Evolutionary conservation across 1,140 invertebrate genomes (phyloP).

Genomic region (Sminthurides bifidus): DNA sequence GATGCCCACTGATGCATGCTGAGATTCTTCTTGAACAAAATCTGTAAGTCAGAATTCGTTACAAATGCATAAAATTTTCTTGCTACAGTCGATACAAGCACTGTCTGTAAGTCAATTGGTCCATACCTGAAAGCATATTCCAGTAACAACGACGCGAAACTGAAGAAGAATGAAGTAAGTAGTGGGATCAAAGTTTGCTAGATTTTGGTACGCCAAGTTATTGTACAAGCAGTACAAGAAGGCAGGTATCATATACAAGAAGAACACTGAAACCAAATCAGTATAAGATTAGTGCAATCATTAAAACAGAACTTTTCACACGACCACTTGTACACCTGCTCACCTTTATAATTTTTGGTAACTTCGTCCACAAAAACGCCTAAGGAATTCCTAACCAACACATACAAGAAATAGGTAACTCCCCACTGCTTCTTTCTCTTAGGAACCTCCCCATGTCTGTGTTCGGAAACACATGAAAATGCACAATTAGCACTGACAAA

Average conservation of each 20-base stretch:
- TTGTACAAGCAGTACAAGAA: slow-evolving; percentile 89
- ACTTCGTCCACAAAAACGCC: slow-evolving; percentile 15
- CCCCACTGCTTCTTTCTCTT: slow-evolving; percentile 5
- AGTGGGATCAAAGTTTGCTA: slow-evolving; percentile 82
- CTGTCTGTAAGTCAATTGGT: no score
- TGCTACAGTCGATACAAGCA: no score
- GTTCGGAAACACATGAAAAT: no score
- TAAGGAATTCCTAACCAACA: slow-evolving; percentile 19
- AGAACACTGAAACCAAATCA: slow-evolving; percentile 48
- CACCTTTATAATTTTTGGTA: slow-evolving; percentile 24
- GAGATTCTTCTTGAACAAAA: slow-evolving; percentile 75
- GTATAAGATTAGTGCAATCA: no score
- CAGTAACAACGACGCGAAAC: slow-evolving; percentile 81
- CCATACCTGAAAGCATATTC: slow-evolving; percentile 77
- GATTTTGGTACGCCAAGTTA: slow-evolving; percentile 83
- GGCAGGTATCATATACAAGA: slow-evolving; percentile 81
- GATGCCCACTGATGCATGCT: slow-evolving; percentile 80
- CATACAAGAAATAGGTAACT: slow-evolving; percentile 4
- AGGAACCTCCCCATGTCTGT: background rate
- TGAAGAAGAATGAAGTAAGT: slow-evolving; percentile 89
- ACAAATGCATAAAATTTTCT: background rate
- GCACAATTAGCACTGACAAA: no score
- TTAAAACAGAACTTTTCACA: background rate
- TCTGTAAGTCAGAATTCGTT: slow-evolving; percentile 38
- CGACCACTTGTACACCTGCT: background rate